Conservation (phyloP, 1,140 invertebrate genomes). For the Tribolium castaneum region DNA sequence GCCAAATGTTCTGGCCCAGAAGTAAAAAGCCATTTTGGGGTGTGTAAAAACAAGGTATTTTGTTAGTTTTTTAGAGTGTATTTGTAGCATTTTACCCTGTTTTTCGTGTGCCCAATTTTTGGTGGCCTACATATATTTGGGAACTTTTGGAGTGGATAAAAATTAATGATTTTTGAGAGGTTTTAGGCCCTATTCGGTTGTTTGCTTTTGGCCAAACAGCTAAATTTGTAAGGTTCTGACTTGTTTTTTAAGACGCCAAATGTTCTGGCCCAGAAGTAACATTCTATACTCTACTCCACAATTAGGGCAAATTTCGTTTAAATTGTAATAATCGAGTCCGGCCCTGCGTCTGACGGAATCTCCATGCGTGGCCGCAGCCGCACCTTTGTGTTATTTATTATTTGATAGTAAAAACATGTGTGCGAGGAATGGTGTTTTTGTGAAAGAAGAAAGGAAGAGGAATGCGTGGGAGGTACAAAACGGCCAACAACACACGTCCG, state of each 20-base stretch:
- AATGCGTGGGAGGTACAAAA: background rate
- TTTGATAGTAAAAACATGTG: background rate
- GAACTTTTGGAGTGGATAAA: constrained; percentile 13
- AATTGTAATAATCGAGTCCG: background rate
- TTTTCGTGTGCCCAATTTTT: constrained; percentile 32
- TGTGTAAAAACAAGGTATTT: no score
- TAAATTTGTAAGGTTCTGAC: no score
- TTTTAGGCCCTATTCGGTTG: no score
- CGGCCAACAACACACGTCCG: no score
- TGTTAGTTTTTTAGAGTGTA: no score
- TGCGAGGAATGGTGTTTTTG: background rate
- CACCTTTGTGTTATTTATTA: background rate
- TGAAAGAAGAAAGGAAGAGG: background rate
- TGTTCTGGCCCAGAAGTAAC: no score
- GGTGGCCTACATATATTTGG: constrained; percentile 20
- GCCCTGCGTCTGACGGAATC: background rate
- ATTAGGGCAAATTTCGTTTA: no score
- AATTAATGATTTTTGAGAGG: background rate
- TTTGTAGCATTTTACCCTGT: background rate
- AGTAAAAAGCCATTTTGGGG: no score
- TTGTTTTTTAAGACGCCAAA: no score
- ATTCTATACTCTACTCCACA: no score
- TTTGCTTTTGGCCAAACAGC: no score
- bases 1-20: no score
- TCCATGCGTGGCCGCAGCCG: background rate